These are phyloP conservation scores for Oscheius myriophilus DNA, from an alignment of 2,888 invertebrate genomes.

Conservation along the genomic window DNA sequence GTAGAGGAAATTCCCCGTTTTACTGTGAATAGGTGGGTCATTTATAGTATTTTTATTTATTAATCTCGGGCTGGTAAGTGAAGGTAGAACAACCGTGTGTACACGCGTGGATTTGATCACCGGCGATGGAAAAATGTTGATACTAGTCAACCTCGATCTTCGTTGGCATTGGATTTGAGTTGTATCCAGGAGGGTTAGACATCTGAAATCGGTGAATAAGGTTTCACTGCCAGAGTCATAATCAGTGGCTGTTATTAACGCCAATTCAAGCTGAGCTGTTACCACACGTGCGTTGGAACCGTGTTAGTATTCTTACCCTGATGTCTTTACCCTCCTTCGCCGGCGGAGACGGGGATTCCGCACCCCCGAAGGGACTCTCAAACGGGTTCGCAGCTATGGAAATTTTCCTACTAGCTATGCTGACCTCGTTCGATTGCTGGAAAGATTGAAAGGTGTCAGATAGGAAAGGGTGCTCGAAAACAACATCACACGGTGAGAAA, in stretches of 20 bases:
- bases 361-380: constrained; percentile 26
- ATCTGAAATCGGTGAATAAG: constrained; percentile 36
- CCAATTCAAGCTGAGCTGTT: not conserved
- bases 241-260: not conserved
- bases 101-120: constrained; percentile 21
- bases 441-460: constrained; percentile 11
- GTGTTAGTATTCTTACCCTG: constrained; percentile 15
- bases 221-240: not conserved
- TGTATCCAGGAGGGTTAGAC: constrained; percentile 39
- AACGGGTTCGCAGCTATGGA: constrained; percentile 34
- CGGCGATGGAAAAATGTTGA: constrained; percentile 3
- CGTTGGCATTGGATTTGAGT: constrained; percentile 37
- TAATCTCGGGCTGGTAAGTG: constrained; percentile 18
- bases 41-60: constrained; percentile 11
- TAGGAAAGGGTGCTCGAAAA: constrained; percentile 23
- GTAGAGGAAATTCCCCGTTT: constrained; percentile 16
- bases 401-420: constrained; percentile 29
- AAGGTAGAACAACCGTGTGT: constrained; percentile 19
- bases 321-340: constrained; percentile 12
- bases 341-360: constrained; percentile 9
- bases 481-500: not conserved
- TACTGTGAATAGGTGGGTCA: constrained; percentile 25
- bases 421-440: constrained; percentile 8
- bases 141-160: constrained; percentile 31
- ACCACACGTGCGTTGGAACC: constrained; percentile 5